Evolutionary conservation across 2,113 vertebrate genomes (phyloP).

Genomic region (Oncorhynchus clarkii): DNA sequence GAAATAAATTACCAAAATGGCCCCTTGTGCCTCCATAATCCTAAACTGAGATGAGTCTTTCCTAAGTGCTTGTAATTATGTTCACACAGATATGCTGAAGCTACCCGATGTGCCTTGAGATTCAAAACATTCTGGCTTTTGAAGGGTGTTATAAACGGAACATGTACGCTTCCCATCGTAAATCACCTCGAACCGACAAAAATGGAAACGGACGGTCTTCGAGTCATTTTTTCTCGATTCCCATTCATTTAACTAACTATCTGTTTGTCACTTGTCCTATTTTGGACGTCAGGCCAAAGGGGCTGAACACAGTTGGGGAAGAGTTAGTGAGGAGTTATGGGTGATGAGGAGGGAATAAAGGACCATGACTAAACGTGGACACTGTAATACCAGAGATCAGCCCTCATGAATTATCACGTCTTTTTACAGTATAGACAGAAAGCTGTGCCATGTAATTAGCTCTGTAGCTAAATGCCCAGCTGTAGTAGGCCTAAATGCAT

Average conservation of each 20-base stretch:
- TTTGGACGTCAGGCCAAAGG: conserved; percentile 56
- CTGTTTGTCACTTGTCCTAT: conserved; percentile 65
- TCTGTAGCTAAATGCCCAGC: conserved; percentile 16
- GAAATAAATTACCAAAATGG: conserved; percentile 68
- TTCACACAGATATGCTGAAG: conserved; percentile 68
- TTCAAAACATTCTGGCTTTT: conserved; percentile 58
- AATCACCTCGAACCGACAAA: conserved; percentile 57
- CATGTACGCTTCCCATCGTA: conserved; percentile 47
- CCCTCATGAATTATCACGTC: conserved; percentile 14
- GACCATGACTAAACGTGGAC: conserved; percentile 47
- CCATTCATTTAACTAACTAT: conserved; percentile 66
- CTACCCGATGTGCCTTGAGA: conserved; percentile 53
- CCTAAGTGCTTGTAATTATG: conserved; percentile 69
- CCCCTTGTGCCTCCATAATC: conserved; percentile 58
- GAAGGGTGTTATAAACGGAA: conserved; percentile 46
- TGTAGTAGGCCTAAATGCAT: conserved; percentile 12
- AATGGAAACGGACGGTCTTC: conserved; percentile 60
- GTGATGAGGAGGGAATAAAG: conserved; percentile 55
- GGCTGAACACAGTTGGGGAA: conserved; percentile 41
- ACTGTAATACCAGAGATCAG: conserved; percentile 23
- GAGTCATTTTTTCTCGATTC: conserved; percentile 60
- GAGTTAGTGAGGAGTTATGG: conserved; percentile 60
- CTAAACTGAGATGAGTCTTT: conserved; percentile 44
- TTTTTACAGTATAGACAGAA: conserved; percentile 29
- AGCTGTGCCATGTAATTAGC: conserved; percentile 28